A percentile compares a stretch with the other conserved stretches of the same genome.
Evolutionary conservation across 2,888 invertebrate genomes (phyloP).

Genomic region (Macrostomum cliftonense): DNA sequence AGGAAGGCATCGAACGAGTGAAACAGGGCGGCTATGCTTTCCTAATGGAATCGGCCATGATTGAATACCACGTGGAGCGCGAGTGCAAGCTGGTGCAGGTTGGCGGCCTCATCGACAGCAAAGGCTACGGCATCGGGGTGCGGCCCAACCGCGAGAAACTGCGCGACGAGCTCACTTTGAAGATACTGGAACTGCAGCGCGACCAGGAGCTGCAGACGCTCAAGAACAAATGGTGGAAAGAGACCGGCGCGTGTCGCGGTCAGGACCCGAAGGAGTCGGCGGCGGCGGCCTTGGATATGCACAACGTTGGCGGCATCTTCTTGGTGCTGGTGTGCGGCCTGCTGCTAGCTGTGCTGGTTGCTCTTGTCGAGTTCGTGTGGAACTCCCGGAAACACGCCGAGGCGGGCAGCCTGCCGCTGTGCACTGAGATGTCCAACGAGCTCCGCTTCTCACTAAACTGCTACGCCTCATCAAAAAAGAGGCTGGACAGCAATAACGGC

Average conservation of each 20-base stretch:
- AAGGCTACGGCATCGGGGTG: constrained; percentile 77
- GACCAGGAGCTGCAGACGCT: constrained; percentile 45
- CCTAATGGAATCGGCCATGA: constrained; percentile 89
- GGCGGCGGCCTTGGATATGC: background rate
- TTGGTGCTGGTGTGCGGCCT: constrained; percentile 2
- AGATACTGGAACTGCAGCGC: constrained; percentile 75
- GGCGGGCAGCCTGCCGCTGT: background rate
- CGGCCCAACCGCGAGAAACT: constrained; percentile 58
- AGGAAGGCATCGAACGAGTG: constrained; percentile 71
- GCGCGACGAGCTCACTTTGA: constrained; percentile 1
- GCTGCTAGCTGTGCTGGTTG: background rate
- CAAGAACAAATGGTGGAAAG: constrained; percentile 3
- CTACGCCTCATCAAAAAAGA: background rate
- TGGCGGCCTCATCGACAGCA: constrained; percentile 65
- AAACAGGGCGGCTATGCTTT: constrained; percentile 73
- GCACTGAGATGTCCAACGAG: constrained; percentile 1
- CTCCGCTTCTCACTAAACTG: constrained; percentile 3
- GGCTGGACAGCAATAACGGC: too few relatives aligned
- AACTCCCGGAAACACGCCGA: constrained; percentile 2
- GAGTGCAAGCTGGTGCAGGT: constrained; percentile 83
- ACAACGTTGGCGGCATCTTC: constrained; percentile 5
- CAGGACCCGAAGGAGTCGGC: background rate
- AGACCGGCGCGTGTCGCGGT: constrained; percentile 3
- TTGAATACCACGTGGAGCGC: constrained; percentile 55
- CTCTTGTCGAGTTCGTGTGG: constrained; percentile 3